These are phyloP conservation scores for Colinus virginianus DNA, from an alignment of 2,113 vertebrate genomes.

Conservation along the genomic window DNA sequence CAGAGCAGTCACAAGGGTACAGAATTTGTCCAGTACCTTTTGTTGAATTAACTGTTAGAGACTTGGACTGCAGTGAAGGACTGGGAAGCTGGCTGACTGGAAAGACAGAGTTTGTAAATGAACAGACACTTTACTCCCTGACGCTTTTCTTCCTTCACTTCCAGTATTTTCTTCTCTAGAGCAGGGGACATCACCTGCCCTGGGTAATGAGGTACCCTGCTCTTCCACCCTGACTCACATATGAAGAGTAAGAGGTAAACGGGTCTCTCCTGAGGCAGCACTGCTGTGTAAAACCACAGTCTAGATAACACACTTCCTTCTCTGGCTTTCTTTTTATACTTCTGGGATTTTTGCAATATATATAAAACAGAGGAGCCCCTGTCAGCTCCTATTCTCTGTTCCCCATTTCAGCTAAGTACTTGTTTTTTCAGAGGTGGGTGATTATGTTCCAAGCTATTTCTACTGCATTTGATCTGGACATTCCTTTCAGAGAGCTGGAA, in stretches of 20 bases:
- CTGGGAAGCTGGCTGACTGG: background rate
- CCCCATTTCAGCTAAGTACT: background rate
- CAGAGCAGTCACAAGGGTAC: background rate
- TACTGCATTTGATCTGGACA: background rate
- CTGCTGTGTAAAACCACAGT: background rate
- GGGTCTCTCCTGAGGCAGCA: background rate
- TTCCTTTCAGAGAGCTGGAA: background rate
- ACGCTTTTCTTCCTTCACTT: background rate
- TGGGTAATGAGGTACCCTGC: background rate
- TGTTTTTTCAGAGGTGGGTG: background rate
- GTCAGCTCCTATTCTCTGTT: background rate
- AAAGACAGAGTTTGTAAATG: background rate
- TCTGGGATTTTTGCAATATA: background rate
- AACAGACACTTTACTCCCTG: accelerated
- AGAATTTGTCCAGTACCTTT: background rate
- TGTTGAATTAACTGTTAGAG: background rate
- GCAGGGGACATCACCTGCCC: background rate
- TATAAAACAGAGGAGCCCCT: background rate
- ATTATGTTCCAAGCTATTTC: background rate
- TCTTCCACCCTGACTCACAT: background rate
- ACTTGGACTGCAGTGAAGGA: background rate
- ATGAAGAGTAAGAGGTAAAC: background rate
- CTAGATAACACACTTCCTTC: background rate
- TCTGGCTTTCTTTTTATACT: background rate
- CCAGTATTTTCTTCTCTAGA: accelerated